Evolutionary conservation across 2,797 vertebrate genomes (phyloP), one percentile per base, ranked within the genome.

Genomic region (Huso huso): DNA sequence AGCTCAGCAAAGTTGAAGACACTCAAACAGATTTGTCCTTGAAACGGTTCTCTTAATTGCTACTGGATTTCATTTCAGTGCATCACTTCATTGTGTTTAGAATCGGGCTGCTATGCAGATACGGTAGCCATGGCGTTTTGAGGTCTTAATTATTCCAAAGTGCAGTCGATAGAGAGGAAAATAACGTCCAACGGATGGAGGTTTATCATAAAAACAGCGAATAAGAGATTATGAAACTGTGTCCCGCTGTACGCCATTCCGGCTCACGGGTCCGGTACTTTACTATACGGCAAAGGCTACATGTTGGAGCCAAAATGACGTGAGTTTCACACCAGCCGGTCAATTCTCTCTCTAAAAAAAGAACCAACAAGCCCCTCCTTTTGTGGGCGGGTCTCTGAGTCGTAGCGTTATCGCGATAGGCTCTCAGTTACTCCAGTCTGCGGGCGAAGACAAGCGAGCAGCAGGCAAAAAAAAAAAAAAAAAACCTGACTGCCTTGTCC

Each of bases 391-490:
- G 37, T 50, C 50, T 55, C 49, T 65, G 66, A 23, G 61, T 49
- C 53, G 48, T 37, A 3, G 23, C 23, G 23, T 69, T 51, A 62
- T 61, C 67, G 23, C 63, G 59, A 62, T 75, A 66, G 69, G 51
- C 64, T 66, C 68, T 79, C 74, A 18, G 53, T 68, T 80, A 68
- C 67, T 78, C 66, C 70, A 68, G 76, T 70, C 76, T 79, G 71
- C 70, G 64, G 68, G 65, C 62, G 66, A 72, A 57, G 73, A 71
- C 70, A 73, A 75, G 73, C 73, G 73, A 77, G 67, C 71, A 74
- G 74, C 73, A 70, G 77, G 76, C 75, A 69, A 75, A 64, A 71
- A 64, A 72, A 69, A 75, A 61, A 58, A 53, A 70, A 65, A 63
- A 12, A 65, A 49, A 63, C 2, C 23, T 37, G 2, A 3, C 81